Conservation (phyloP, 2,113 vertebrate genomes). For the Cyanoderma ruficeps region DNA sequence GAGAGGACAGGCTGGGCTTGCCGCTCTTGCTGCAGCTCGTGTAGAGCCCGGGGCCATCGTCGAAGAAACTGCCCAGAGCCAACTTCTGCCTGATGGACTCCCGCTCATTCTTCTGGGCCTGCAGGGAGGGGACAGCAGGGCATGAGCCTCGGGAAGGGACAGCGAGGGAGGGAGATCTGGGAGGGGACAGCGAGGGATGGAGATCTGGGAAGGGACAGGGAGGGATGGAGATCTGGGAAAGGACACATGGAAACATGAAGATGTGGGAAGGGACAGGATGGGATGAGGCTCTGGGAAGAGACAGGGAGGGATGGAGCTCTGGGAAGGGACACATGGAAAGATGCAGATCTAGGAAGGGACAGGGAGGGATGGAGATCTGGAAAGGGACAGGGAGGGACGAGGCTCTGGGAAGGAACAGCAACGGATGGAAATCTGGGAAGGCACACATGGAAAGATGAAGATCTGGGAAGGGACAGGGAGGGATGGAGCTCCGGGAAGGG, state of each 20-base stretch:
- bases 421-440: no score
- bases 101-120: conserved; percentile 99
- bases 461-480: not conserved
- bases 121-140: conserved; percentile 11
- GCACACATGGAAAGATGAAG: not conserved
- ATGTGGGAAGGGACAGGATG: not conserved
- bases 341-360: no score
- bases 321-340: no score
- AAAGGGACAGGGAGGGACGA: no score
- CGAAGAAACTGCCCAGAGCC: conserved; percentile 98
- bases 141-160: not conserved
- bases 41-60: conserved; percentile 96
- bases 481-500: no score
- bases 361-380: not conserved
- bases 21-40: conserved; percentile 98
- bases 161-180: not conserved
- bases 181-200: not conserved
- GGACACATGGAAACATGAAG: not conserved
- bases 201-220: no score
- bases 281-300: not conserved
- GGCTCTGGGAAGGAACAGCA: no score
- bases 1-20: conserved; percentile 96
- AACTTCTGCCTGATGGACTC: conserved; percentile 99
- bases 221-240: not conserved
- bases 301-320: not conserved